Percentiles rank a stretch among this genome's conserved stretches.
Evolutionary conservation across 2,888 invertebrate genomes (phyloP).

Genomic region (Drosophila barbarae): DNA sequence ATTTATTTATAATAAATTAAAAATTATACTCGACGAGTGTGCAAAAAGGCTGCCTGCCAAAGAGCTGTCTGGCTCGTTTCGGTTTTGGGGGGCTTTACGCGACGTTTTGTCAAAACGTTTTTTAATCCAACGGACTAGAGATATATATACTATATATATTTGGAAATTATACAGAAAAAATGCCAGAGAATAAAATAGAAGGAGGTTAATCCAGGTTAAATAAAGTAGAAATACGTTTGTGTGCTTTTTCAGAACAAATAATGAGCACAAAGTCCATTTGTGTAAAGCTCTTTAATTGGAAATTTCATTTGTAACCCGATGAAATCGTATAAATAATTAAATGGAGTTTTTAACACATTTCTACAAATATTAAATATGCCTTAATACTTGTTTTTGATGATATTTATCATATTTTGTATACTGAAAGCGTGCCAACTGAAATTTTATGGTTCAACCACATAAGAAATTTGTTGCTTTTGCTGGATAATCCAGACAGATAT

Average conservation of each 20-base stretch:
- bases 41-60: slow-evolving; percentile 18
- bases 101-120: slow-evolving; percentile 70
- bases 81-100: slow-evolving; percentile 44
- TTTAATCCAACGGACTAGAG: slow-evolving; percentile 56
- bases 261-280: background rate
- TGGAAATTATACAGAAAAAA: slow-evolving; percentile 7
- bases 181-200: background rate
- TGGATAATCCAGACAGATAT: slow-evolving; percentile 1
- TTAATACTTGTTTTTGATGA: background rate
- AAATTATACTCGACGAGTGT: slow-evolving; percentile 44
- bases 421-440: background rate
- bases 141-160: slow-evolving; percentile 19
- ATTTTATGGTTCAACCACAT: background rate
- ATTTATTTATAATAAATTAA: slow-evolving; percentile 68
- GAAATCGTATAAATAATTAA: background rate
- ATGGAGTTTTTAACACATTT: background rate
- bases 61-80: slow-evolving; percentile 6
- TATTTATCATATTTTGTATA: background rate
- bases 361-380: background rate
- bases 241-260: background rate
- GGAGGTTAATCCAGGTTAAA: slow-evolving; percentile 1
- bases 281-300: background rate
- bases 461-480: background rate
- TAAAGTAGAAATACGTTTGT: background rate
- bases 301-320: background rate